phyloP scores from a whole-genome alignment of 2,888 invertebrate genomes.

The Melanotus villosus region DNA sequence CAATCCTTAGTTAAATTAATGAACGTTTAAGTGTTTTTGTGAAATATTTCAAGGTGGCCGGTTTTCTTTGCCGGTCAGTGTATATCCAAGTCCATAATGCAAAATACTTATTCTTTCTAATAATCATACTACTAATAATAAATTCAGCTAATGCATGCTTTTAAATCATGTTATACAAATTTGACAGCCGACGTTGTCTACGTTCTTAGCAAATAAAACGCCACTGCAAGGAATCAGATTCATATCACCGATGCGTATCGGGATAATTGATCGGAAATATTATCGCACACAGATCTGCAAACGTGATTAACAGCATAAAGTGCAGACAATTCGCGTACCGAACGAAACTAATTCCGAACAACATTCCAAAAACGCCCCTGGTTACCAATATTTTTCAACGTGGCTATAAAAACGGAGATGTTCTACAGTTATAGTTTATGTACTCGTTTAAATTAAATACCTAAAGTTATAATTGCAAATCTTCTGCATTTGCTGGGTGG shows the following conservation, averaged over 20 bases:
- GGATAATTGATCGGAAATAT: slow-evolving; percentile 17
- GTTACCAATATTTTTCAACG: background rate
- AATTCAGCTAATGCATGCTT: too few relatives aligned
- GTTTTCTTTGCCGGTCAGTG: too few relatives aligned
- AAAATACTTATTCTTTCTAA: too few relatives aligned
- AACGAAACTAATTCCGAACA: slow-evolving; percentile 4
- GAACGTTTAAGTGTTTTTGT: too few relatives aligned
- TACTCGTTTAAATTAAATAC: background rate
- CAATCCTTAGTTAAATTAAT: too few relatives aligned
- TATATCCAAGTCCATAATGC: too few relatives aligned
- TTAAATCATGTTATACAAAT: background rate
- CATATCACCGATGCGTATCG: slow-evolving; percentile 11
- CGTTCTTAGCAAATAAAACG: background rate
- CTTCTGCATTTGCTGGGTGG: background rate
- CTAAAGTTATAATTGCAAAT: slow-evolving; percentile 8
- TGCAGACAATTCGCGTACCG: slow-evolving; percentile 5
- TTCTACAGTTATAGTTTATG: background rate
- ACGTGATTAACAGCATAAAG: background rate
- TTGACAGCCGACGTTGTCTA: slow-evolving; percentile 12
- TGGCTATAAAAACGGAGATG: background rate
- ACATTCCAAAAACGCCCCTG: background rate
- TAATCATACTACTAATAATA: too few relatives aligned
- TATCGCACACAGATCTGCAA: slow-evolving; percentile 15
- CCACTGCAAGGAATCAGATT: background rate
- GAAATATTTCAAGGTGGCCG: too few relatives aligned